These are phyloP conservation scores for Corynorhinus townsendii DNA, from an alignment of 2,113 vertebrate genomes.

Conservation along the genomic window DNA sequence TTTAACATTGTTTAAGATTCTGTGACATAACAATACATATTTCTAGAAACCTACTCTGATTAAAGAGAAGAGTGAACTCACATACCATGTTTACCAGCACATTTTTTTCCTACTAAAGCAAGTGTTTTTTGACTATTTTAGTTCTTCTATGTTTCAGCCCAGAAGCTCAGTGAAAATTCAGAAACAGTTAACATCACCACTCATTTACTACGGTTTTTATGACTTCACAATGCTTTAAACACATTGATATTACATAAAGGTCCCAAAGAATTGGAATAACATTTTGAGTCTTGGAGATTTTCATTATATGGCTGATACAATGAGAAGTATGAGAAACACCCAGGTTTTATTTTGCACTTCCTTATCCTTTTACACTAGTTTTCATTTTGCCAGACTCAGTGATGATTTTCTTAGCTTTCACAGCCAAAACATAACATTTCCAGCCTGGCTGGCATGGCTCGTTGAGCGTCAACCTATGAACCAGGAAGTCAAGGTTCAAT, in stretches of 20 bases:
- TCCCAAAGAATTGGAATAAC: not conserved
- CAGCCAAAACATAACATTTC: not conserved
- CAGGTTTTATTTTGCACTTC: not conserved
- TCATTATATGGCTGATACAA: not conserved
- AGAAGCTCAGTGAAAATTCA: not conserved
- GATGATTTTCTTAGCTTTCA: slow-evolving; percentile 22
- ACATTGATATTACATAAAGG: not conserved
- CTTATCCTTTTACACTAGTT: not conserved
- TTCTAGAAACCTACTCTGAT: not conserved
- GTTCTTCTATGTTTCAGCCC: not conserved
- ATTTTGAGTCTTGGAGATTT: not conserved
- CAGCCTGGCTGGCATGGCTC: too few species aligned
- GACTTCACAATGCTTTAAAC: not conserved
- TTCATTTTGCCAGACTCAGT: not conserved
- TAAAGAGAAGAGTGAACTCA: not conserved
- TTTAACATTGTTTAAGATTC: not conserved
- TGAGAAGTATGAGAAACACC: not conserved
- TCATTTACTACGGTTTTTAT: not conserved
- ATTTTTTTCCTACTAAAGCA: not conserved
- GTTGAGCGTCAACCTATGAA: too few species aligned
- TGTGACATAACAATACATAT: not conserved
- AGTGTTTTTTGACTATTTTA: not conserved
- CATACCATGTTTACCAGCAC: not conserved
- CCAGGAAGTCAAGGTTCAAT: too few species aligned
- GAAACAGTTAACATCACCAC: not conserved